Conservation (phyloP, 2,888 invertebrate genomes). For the Autographa gamma region DNA sequence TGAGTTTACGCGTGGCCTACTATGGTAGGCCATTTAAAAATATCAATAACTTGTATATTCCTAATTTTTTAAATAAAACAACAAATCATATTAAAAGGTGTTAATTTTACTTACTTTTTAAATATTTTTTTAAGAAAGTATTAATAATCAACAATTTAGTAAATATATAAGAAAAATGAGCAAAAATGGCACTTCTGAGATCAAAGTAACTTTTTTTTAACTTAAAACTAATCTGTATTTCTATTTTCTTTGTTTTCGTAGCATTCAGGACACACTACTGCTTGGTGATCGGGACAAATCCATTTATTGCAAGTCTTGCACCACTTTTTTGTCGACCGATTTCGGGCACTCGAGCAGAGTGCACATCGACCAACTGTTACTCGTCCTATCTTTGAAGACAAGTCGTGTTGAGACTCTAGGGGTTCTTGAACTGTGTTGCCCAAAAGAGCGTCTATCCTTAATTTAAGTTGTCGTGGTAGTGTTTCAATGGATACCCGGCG, state of each 20-base stretch:
- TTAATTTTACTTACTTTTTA: no score
- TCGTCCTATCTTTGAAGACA: conserved; percentile 24
- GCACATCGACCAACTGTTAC: conserved; percentile 27
- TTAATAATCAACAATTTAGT: no score
- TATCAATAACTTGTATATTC: no score
- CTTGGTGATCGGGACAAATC: conserved; percentile 37
- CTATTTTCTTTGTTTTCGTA: conserved; percentile 27
- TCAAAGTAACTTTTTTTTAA: conserved; percentile 17
- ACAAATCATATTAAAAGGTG: no score
- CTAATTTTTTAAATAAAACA: no score
- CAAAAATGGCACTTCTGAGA: conserved; percentile 2
- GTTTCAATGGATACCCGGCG: conserved; percentile 17
- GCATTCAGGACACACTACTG: conserved; percentile 29
- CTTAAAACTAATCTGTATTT: conserved; percentile 21
- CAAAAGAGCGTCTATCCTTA: conserved; percentile 10
- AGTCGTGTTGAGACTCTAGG: conserved; percentile 10
- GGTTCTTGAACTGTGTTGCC: conserved; percentile 13
- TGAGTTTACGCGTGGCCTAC: neutral
- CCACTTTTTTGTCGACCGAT: conserved; percentile 31
- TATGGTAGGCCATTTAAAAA: no score
- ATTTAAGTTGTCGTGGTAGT: conserved; percentile 15
- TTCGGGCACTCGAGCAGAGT: conserved; percentile 26
- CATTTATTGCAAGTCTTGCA: conserved; percentile 36
- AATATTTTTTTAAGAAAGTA: no score
- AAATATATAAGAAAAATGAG: no score